Evolutionary conservation across 2,888 invertebrate genomes (phyloP).

Genomic region (Scrobipalpa atriplicella): DNA sequence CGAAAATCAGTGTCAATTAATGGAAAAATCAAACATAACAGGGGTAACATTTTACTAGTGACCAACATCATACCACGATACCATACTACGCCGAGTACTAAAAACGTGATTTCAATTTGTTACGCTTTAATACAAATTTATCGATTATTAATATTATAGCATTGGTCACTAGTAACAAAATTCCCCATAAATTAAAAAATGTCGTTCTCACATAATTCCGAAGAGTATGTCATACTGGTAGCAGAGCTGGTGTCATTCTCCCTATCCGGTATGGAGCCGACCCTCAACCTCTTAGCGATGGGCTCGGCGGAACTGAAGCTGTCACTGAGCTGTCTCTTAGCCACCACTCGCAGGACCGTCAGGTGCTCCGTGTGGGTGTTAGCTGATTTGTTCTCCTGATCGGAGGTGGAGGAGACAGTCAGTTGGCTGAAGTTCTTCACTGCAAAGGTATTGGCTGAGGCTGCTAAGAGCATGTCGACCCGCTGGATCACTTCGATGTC

Average conservation of each 20-base stretch:
- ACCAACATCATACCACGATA: too few relatives aligned
- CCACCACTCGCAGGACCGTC: constrained; percentile 52
- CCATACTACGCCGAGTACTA: too few relatives aligned
- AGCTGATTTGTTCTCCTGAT: constrained; percentile 42
- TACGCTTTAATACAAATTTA: too few relatives aligned
- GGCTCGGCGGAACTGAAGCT: constrained; percentile 65
- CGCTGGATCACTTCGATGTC: constrained; percentile 64
- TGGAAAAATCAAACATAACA: too few relatives aligned
- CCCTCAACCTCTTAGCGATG: constrained; percentile 56
- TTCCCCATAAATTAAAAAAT: not conserved
- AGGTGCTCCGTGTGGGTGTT: constrained; percentile 56
- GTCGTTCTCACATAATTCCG: not conserved
- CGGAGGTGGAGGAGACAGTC: constrained; percentile 43
- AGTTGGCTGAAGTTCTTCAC: constrained; percentile 47
- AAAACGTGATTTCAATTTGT: too few relatives aligned
- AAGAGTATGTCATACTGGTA: constrained; percentile 43
- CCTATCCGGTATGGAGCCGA: constrained; percentile 32
- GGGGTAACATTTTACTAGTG: too few relatives aligned
- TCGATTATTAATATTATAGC: too few relatives aligned
- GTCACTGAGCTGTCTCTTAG: constrained; percentile 58
- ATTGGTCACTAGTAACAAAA: not conserved
- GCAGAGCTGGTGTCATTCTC: constrained; percentile 62
- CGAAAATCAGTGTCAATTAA: too few relatives aligned
- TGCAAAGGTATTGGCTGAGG: constrained; percentile 39
- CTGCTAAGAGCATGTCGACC: constrained; percentile 64